Conservation (phyloP, 2,113 vertebrate species). For the Dicerorhinus sumatrensis region DNA sequence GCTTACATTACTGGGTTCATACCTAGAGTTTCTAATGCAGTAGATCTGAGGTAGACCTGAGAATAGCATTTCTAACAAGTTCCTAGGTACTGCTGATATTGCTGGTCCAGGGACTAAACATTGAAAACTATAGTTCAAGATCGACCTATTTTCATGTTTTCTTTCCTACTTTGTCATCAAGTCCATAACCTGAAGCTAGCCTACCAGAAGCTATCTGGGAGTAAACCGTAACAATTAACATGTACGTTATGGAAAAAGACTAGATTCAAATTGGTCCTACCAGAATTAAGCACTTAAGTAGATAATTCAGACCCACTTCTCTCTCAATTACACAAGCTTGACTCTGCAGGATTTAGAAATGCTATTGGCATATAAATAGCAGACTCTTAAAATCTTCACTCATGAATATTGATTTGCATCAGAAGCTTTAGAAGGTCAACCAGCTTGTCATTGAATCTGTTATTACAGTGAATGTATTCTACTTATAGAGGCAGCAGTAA, state of each 20-base stretch:
- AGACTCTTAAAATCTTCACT: conserved; percentile 34
- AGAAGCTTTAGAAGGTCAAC: conserved; percentile 72
- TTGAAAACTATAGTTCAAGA: neutral
- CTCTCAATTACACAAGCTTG: neutral
- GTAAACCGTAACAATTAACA: neutral
- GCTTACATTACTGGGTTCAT: neutral
- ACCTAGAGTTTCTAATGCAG: neutral
- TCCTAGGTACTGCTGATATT: neutral
- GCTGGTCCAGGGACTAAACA: neutral
- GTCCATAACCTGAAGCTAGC: neutral
- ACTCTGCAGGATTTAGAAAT: conserved; percentile 24
- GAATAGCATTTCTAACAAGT: neutral
- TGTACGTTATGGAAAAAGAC: neutral
- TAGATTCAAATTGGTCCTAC: neutral
- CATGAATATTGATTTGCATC: conserved; percentile 67
- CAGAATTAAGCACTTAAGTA: neutral
- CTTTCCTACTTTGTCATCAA: neutral
- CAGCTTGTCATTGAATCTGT: conserved; percentile 65
- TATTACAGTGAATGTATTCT: conserved; percentile 33
- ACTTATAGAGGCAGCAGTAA: neutral
- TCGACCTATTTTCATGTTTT: neutral
- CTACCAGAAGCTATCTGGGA: neutral
- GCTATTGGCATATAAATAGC: conserved; percentile 50
- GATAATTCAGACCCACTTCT: conserved; percentile 2
- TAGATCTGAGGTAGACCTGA: neutral